Evolutionary conservation across 2,113 vertebrate genomes (phyloP).

Genomic region (Cynopterus brachyotis): DNA sequence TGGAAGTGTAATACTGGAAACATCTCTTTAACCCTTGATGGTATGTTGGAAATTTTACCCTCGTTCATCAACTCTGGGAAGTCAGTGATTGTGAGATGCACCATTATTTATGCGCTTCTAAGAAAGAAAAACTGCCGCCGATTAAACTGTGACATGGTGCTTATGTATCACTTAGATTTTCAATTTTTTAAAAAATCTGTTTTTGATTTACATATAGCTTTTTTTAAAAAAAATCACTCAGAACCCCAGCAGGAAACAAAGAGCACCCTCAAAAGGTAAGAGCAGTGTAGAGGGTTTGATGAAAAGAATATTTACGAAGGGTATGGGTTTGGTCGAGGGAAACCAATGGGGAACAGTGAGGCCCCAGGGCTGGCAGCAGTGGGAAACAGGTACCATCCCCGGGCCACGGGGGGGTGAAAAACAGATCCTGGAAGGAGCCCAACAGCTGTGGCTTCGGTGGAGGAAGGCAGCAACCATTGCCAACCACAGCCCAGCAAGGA

Average conservation of each 20-base stretch:
- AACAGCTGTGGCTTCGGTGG: not conserved
- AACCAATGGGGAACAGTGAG: not conserved
- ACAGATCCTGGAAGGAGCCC: not conserved
- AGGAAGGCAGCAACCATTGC: not conserved
- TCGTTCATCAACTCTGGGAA: not conserved
- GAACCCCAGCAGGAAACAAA: not conserved
- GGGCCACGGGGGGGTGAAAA: not conserved
- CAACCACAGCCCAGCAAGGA: not conserved
- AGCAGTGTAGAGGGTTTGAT: not conserved
- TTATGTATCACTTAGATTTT: not conserved
- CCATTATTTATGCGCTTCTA: not conserved
- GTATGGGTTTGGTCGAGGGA: not conserved
- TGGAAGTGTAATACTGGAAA: constrained; percentile 43
- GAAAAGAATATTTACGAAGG: not conserved
- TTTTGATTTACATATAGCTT: not conserved
- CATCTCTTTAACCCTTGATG: constrained; percentile 31
- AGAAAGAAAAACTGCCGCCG: not conserved
- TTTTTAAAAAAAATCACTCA: not conserved
- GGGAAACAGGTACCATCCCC: not conserved
- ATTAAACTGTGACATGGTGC: not conserved
- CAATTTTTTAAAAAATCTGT: not conserved
- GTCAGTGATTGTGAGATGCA: not conserved
- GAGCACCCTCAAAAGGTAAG: not conserved
- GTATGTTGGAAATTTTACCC: not conserved
- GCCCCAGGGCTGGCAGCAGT: not conserved